Evolutionary conservation across 2,797 vertebrate species (phyloP).

Genomic region (Lutjanus campechanus): DNA sequence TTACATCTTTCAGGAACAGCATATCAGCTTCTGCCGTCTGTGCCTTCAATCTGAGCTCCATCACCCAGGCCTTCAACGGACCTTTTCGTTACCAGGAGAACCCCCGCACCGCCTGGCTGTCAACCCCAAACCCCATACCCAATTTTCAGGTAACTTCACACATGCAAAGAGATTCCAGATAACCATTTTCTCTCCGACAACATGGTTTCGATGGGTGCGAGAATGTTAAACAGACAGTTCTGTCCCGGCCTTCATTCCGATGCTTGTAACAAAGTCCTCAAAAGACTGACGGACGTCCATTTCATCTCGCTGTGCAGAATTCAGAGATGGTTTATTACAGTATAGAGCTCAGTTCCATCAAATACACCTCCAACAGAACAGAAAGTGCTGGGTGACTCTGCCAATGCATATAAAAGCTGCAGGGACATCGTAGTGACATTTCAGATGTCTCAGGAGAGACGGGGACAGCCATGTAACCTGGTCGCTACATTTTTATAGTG

Average conservation of each 20-base stretch:
- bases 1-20: conserved; percentile 88
- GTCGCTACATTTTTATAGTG: too few relatives aligned
- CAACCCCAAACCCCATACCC: conserved; percentile 93
- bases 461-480: too few relatives aligned
- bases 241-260: conserved; percentile 1
- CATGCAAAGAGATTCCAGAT: neutral
- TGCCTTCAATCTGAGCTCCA: conserved; percentile 94
- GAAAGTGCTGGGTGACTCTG: neutral
- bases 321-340: conserved; percentile 21
- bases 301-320: conserved; percentile 15
- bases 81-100: conserved; percentile 98
- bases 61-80: conserved; percentile 93
- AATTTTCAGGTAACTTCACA: conserved; percentile 91
- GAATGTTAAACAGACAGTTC: neutral
- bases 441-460: neutral
- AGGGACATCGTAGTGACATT: conserved; percentile 6
- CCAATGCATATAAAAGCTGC: neutral
- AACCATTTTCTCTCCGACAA: neutral
- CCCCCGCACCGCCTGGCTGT: conserved; percentile 94
- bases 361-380: neutral
- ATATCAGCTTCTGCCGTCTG: conserved; percentile 96
- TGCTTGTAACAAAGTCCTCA: conserved; percentile 8
- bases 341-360: neutral
- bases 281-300: conserved; percentile 19
- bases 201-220: neutral